Evolutionary conservation across 2,797 vertebrate genomes (phyloP).

Genomic region (Pristis pectinata): DNA sequence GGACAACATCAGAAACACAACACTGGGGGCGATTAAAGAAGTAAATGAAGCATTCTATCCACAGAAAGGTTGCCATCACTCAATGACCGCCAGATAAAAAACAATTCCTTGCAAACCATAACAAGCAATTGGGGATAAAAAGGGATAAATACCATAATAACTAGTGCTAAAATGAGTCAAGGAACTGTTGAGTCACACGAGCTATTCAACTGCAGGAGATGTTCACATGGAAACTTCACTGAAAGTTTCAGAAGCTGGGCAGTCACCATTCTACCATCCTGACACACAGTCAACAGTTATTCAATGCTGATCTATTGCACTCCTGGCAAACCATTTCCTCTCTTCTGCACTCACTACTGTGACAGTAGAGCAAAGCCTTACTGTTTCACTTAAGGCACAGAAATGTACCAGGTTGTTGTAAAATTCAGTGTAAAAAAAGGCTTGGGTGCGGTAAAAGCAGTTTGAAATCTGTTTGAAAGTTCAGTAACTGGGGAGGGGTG

Average conservation of each 20-base stretch:
- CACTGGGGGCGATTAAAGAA: background rate
- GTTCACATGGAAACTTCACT: constrained; percentile 14
- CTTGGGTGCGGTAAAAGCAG: background rate
- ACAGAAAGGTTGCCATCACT: background rate
- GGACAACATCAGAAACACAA: background rate
- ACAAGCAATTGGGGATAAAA: background rate
- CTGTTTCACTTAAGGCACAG: background rate
- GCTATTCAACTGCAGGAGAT: background rate
- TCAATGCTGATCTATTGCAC: background rate
- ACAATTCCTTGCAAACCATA: background rate
- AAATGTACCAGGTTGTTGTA: background rate
- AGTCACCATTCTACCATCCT: background rate
- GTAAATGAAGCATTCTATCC: background rate
- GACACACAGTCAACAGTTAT: background rate
- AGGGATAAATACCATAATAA: background rate
- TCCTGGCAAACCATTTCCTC: background rate
- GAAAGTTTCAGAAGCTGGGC: background rate
- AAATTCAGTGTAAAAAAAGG: no score
- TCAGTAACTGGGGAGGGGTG: background rate
- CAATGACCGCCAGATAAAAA: background rate
- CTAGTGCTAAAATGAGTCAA: background rate
- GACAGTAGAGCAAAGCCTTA: background rate
- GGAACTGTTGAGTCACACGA: background rate
- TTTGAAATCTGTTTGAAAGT: constrained; percentile 2
- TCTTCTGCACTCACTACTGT: background rate